Evolutionary conservation across 2,797 vertebrate species (phyloP).

Genomic region (Sebastes cheni): DNA sequence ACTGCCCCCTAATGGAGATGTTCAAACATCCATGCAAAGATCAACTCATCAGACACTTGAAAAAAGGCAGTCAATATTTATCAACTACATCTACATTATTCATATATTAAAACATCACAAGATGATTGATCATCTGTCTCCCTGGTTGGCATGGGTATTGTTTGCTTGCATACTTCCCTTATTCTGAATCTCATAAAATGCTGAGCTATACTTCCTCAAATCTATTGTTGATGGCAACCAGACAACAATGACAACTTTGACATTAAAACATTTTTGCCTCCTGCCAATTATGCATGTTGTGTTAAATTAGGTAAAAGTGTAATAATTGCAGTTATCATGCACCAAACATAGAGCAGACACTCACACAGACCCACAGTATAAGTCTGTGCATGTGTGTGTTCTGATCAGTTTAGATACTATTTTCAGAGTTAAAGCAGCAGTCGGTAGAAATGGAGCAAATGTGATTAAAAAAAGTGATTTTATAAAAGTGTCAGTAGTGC

Average conservation of each 20-base stretch:
- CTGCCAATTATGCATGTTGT: neutral
- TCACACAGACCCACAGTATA: neutral
- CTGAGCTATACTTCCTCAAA: neutral
- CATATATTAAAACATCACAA: neutral
- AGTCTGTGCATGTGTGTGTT: neutral
- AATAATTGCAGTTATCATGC: neutral
- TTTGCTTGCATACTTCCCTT: neutral
- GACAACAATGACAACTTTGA: neutral
- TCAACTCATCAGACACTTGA: neutral
- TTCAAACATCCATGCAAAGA: neutral
- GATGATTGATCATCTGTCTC: neutral
- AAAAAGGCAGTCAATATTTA: neutral
- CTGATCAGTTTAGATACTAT: neutral
- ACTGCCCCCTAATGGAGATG: slow-evolving; percentile 71
- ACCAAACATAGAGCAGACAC: neutral
- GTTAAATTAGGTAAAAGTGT: neutral
- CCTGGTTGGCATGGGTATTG: neutral
- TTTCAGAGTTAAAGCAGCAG: neutral
- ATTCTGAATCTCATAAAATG: neutral
- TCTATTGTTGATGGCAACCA: neutral
- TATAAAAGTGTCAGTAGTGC: too few species aligned
- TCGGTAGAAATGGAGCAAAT: too few species aligned
- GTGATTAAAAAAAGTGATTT: too few species aligned
- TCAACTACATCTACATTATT: neutral
- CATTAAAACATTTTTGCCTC: neutral